Evolutionary conservation across 1,140 invertebrate species (phyloP).

Genomic region (Polypedilum vanderplanki): DNA sequence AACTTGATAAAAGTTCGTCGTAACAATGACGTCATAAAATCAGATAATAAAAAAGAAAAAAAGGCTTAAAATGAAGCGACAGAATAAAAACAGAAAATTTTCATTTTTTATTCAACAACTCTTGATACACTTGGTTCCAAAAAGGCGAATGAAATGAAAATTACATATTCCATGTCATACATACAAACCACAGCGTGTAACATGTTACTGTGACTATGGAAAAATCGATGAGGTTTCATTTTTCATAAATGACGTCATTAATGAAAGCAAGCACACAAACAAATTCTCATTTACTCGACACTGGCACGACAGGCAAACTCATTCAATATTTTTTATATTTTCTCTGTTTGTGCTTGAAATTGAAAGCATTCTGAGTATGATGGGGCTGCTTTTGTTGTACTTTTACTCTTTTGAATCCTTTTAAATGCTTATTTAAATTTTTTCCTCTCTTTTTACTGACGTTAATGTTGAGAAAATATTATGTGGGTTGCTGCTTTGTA

Average conservation of each 20-base stretch:
- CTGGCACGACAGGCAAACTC: background rate
- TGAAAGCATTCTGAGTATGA: no score
- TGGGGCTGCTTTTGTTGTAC: no score
- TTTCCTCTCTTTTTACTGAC: no score
- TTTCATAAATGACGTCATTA: slow-evolving; percentile 19
- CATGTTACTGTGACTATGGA: background rate
- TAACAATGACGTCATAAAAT: slow-evolving; percentile 12
- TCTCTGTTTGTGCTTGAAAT: no score
- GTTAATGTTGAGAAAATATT: no score
- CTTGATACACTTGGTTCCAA: background rate
- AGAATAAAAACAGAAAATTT: background rate
- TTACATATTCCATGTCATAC: background rate
- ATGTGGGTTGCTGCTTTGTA: no score
- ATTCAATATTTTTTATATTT: background rate
- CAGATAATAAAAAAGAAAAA: background rate
- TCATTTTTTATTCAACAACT: background rate
- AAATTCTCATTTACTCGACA: no score
- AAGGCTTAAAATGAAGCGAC: background rate
- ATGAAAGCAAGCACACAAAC: background rate
- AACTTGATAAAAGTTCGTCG: background rate
- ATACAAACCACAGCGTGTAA: background rate
- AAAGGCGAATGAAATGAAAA: background rate
- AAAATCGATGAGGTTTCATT: slow-evolving; percentile 18
- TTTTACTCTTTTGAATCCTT: no score
- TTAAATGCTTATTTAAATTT: no score